Evolutionary conservation across 2,797 vertebrate genomes (phyloP).

Genomic region (Oceanodroma leucorhoa): DNA sequence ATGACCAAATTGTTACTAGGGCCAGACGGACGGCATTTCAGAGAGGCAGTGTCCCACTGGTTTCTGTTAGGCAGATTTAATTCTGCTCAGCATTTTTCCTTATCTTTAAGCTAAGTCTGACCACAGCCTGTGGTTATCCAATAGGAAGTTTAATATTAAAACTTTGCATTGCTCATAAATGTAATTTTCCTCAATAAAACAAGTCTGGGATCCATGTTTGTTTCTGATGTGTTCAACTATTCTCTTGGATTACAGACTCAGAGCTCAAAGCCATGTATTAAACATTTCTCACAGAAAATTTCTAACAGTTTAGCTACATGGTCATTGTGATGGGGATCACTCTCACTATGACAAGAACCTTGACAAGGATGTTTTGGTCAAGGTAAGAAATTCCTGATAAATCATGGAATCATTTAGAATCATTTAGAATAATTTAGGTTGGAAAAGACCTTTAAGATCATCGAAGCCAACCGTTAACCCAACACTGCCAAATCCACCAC

Average conservation of each 20-base stretch:
- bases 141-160: not conserved
- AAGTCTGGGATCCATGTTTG: not conserved
- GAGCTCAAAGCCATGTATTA: not conserved
- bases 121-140: not conserved
- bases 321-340: not conserved
- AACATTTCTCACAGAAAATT: not conserved
- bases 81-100: not conserved
- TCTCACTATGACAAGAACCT: not conserved
- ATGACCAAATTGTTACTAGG: not conserved
- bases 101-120: not conserved
- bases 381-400: not conserved
- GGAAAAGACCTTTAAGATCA: not conserved
- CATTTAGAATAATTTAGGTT: not conserved
- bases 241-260: not conserved
- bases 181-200: not conserved
- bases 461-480: not conserved
- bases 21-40: rapidly evolving
- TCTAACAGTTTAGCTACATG: not conserved
- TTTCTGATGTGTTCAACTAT: not conserved
- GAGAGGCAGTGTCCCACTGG: not conserved
- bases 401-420: not conserved
- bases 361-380: not conserved
- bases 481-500: not conserved
- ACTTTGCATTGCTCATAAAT: not conserved
- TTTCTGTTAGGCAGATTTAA: not conserved